Base-by-base conservation (phyloP, 1,140 invertebrate species). In the Coptotermes formosanus region DNA sequence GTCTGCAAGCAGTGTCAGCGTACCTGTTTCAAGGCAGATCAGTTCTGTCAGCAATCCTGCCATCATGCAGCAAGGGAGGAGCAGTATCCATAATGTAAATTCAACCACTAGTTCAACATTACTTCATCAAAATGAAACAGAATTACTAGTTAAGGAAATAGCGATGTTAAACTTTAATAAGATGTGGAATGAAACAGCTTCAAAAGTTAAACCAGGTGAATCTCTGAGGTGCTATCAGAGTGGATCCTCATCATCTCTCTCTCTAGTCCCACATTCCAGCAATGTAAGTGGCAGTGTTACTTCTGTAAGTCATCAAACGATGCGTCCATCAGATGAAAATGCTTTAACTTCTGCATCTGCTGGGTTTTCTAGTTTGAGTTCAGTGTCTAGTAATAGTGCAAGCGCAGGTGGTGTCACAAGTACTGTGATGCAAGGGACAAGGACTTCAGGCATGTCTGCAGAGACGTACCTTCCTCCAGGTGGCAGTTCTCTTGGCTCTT, bases 181-280 rank as follows among this genome's bases (percentile, higher is more conserved):
- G 14, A 14, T 75, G n/a, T 75, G 64, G 64, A 75, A 75, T 75
- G 25, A 75, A 12, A 75, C 25, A n/a, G 64, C n/a, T 75, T 25
- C 64, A 30, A 75, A 75, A 75, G 25, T 8, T 25, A 75, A 75
- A 75, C 25, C 25, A 11, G n/a, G 64, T 75, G 64, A 75, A 25
- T 75, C 64, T 75, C 64, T 75, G 9, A 75, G n/a, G 4, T 75
- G n/a, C 25, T 2, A 75, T 8, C 25, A 7, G 4, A 75, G 11
- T 75, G 52, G 16, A 16, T 75, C 64, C 30, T 59, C 55, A 59
- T 75, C n/a, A 12, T 14, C 64, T 64, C 59, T 64, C 0, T 64
- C 59, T 75, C 25, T 75, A 75, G 64, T 75, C 25, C 64, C 64
- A 75, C 64, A 75, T 75, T 75, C 64, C 64, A 75, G 64, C 64